Evolutionary conservation across 2,888 invertebrate genomes (phyloP).

Genomic region (Eurois occulta): DNA sequence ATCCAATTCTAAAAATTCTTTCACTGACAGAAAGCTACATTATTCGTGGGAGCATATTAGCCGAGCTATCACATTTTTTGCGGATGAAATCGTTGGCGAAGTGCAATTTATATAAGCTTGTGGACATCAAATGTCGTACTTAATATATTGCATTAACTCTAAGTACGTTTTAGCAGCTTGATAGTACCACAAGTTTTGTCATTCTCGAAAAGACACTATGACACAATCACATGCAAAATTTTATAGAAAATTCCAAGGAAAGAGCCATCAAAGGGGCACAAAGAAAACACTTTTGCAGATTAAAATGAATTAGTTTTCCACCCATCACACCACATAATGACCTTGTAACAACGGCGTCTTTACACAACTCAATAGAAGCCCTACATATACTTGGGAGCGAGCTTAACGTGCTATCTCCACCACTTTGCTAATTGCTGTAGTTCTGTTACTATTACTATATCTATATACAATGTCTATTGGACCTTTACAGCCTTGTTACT

Average conservation of each 20-base stretch:
- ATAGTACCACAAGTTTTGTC: neutral
- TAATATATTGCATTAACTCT: no score
- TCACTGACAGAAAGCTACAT: no score
- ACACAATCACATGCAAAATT: neutral
- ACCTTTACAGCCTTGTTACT: slow-evolving; percentile 57
- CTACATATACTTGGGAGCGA: slow-evolving; percentile 35
- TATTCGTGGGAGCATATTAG: no score
- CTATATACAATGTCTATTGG: slow-evolving; percentile 54
- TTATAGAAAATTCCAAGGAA: neutral
- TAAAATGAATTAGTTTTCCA: slow-evolving; percentile 39
- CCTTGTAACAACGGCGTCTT: slow-evolving; percentile 35
- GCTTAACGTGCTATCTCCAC: slow-evolving; percentile 50
- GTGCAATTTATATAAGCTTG: neutral
- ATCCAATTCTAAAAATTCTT: no score
- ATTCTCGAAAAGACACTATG: neutral
- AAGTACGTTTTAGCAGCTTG: neutral
- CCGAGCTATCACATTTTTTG: no score
- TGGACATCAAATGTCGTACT: neutral
- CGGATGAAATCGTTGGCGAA: no score
- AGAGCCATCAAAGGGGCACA: neutral
- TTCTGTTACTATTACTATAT: slow-evolving; percentile 55
- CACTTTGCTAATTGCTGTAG: slow-evolving; percentile 66
- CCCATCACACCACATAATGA: slow-evolving; percentile 11
- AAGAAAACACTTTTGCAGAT: neutral
- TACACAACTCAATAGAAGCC: slow-evolving; percentile 49